A percentile compares a stretch with the other conserved stretches of the same genome.
phyloP scores from a whole-genome alignment of 2,113 vertebrate species.

The Rhynchomys soricoides region DNA sequence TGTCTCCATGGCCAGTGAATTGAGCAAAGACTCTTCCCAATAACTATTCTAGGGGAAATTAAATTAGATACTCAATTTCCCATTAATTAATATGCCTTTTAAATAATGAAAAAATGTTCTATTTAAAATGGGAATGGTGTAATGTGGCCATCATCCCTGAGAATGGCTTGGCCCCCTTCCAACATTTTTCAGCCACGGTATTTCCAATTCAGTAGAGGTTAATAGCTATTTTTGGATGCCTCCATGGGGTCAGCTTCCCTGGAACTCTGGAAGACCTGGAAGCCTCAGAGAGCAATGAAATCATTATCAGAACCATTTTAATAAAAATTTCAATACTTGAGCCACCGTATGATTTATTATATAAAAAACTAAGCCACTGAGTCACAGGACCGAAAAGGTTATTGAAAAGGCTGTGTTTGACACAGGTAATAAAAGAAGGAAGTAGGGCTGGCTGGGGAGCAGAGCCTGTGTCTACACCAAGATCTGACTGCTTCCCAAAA shows the following conservation, averaged over 20 bases:
- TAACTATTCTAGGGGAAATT: conserved; percentile 34
- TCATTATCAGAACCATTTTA: not conserved
- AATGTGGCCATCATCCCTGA: conserved; percentile 69
- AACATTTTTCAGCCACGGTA: conserved; percentile 48
- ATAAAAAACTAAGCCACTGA: not conserved
- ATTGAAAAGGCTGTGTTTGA: not conserved
- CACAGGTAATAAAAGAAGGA: conserved; percentile 49
- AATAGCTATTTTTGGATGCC: conserved; percentile 59
- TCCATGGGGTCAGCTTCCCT: not conserved
- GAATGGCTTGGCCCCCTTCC: conserved; percentile 73
- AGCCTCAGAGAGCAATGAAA: conserved; percentile 53
- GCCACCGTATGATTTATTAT: conserved; percentile 53
- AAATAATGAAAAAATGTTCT: conserved; percentile 47
- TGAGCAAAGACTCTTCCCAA: not conserved
- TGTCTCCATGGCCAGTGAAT: not conserved
- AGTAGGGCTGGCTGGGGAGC: not conserved
- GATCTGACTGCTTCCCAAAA: not conserved
- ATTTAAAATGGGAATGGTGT: conserved; percentile 61
- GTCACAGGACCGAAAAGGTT: conserved; percentile 36
- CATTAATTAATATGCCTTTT: conserved; percentile 44
- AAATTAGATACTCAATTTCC: conserved; percentile 40
- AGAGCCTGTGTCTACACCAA: not conserved
- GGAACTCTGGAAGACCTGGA: conserved; percentile 6
- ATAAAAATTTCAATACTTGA: conserved; percentile 54
- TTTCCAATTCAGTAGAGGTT: conserved; percentile 64